Evolutionary conservation across 2,888 invertebrate species (phyloP), one percentile per base, ranked within the genome.

Genomic region (Lithophane socia): DNA sequence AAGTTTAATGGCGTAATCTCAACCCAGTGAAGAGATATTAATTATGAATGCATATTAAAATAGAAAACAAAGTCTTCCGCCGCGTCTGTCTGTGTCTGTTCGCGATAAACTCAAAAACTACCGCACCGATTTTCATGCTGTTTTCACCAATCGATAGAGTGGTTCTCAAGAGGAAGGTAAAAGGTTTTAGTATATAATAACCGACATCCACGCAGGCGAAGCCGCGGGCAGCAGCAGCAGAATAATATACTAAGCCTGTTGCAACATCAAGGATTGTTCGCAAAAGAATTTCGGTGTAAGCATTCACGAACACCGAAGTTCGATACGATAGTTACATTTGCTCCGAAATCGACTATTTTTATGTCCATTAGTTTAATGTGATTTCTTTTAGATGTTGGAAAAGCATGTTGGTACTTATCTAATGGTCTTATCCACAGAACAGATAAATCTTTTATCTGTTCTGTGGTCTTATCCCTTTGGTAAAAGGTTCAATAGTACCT

Each of bases 321-420:
- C 90, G 80, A 90, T 90, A 89, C 89, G 90, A 89, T 92, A 91
- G 89, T 90, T 90, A 92, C 92, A 92, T 93, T 93, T 89, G 87
- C 89, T 90, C 88, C 86, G 86, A 93, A 93, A 93, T 92, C 91
- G 92, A 90, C 92, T 91, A 92, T 93, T 91, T 92, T 91, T 92
- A 89, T 90, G 90, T 92, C 93, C 94, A 93, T 94, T 94, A 93
- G 88, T 92, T 91, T 94, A 93, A 94, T 93, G 93, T 90, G 90
- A 93, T 94, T 93, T 90, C 90, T 91, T 90, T 92, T 90, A 90
- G 89, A 90, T 85, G 87, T 85, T 83, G 69, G 81, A 77, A 78
- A 86, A 86, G 80, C 82, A 90, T 88, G 89, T 88, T 87, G 82
- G 86, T 89, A 80, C 75, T 82, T 87, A 87, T 80, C 80, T 87